Evolutionary conservation across 2,797 vertebrate genomes (phyloP).

Genomic region (Hemibagrus guttatus): DNA sequence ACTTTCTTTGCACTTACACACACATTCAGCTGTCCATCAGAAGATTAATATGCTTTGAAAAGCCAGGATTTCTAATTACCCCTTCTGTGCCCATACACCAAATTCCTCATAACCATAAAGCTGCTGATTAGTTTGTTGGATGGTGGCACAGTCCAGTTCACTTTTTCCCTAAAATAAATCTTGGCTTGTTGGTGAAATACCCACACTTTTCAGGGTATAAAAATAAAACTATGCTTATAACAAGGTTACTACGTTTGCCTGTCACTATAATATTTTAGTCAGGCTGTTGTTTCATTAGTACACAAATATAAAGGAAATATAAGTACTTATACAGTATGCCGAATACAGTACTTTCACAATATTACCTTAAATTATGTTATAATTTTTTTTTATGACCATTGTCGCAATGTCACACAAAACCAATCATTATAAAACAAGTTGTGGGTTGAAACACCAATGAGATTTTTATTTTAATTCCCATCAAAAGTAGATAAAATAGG

Average conservation of each 20-base stretch:
- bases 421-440: neutral
- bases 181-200: neutral
- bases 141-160: constrained; percentile 26
- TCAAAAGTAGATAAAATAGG: no score
- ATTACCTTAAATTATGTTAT: neutral
- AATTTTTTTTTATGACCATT: neutral
- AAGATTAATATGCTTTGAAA: constrained; percentile 37
- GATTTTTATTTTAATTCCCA: constrained; percentile 9
- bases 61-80: constrained; percentile 27
- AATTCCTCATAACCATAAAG: constrained; percentile 27
- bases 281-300: neutral
- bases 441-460: neutral
- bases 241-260: neutral
- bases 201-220: neutral
- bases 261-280: neutral
- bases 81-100: constrained; percentile 22
- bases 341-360: neutral
- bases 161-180: neutral
- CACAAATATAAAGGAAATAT: neutral
- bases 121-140: constrained; percentile 14
- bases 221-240: neutral
- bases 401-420: neutral
- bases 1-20: neutral
- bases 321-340: neutral
- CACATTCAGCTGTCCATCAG: neutral